Base-by-base conservation (phyloP, 2,888 invertebrate species). In the Chloromyia formosa region DNA sequence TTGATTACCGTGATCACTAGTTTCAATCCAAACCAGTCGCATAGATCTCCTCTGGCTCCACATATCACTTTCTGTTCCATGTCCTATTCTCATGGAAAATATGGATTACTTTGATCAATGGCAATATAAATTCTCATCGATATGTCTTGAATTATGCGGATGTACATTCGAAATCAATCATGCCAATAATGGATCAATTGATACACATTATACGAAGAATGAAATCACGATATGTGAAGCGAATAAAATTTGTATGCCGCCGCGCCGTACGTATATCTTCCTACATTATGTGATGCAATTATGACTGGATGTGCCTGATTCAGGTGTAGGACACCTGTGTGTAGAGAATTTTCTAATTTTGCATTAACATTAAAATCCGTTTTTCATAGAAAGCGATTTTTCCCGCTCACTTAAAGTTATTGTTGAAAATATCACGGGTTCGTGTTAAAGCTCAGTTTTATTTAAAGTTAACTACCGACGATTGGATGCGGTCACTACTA, bases 101-200 rank as follows among this genome's bases (percentile, higher is more conserved):
- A n/a, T n/a, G n/a, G n/a, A n/a, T n/a, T n/a, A n/a, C n/a, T 42
- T 9, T 42, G 42, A 42, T 42, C 7, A 12, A 42, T 42, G 12
- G 42, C 12, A 42, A 42, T 12, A 42, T 42, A 42, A 42, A 42
- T 42, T 12, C 42, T 42, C 12, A 42, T 42, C 42, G 42, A 42
- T 12, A 12, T 42, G 5, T 42, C 5, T 12, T 12, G 5, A 12
- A 5, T 42, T 42, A 42, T 42, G 12, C 12, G 42, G n/a, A n/a
- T n/a, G 7, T 42, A 58, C 12, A 20, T 58, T 58, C 58, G 58
- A 10, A 58, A 58, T 58, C 22, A 20, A 58, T 58, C 18, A 58
- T 20, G 12, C 12, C 18, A 58, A 58, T 58, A 58, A 20, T 20
- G 58, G 22, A 58, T 58, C 58, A 58, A 58, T 58, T 20, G 58